These are phyloP conservation scores for Phaedon cochleariae DNA, from an alignment of 2,888 invertebrate genomes.

Conservation along the genomic window DNA sequence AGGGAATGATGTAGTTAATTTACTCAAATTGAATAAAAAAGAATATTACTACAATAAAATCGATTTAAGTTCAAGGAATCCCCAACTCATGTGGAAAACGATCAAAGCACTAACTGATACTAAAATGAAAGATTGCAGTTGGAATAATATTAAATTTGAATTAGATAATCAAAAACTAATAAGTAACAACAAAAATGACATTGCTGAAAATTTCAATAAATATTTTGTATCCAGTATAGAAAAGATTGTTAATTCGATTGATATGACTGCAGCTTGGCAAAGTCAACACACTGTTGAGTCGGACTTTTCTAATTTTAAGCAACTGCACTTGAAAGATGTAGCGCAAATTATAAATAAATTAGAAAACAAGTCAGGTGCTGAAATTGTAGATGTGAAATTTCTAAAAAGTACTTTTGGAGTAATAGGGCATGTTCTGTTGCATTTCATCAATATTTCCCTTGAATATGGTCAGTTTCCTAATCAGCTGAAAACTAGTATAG, in stretches of 20 bases:
- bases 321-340: conserved; percentile 8
- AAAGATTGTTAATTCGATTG: neutral
- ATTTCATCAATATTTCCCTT: conserved; percentile 6
- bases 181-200: neutral
- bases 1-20: no score
- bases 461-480: conserved; percentile 4
- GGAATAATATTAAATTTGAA: neutral
- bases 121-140: neutral
- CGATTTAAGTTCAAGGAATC: no score
- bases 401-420: neutral
- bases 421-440: conserved; percentile 1
- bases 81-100: no score
- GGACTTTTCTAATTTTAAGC: neutral
- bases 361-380: no score
- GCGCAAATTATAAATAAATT: conserved; percentile 1
- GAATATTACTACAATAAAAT: no score
- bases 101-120: neutral
- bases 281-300: neutral
- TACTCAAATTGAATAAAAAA: no score
- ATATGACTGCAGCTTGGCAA: neutral
- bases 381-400: conserved; percentile 3
- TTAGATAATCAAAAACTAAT: neutral
- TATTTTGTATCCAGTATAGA: neutral
- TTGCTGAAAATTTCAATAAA: conserved; percentile 1
- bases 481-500: conserved; percentile 1